A percentile compares a stretch with the other conserved stretches of the same genome.
phyloP scores from a whole-genome alignment of 2,113 vertebrate genomes.

The Pluvialis apricaria region DNA sequence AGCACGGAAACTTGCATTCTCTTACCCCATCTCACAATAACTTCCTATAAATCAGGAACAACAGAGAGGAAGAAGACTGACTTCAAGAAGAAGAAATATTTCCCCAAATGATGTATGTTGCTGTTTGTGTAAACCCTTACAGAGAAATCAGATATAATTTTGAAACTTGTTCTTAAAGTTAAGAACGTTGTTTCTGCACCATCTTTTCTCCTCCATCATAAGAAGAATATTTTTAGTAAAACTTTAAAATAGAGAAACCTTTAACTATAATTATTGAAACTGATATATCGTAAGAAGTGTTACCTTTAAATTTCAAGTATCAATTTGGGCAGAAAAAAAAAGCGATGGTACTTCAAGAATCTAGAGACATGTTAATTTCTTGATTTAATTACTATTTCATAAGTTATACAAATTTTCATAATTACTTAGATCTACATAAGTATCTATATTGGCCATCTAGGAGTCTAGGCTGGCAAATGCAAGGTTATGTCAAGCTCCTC shows the following conservation, averaged over 20 bases:
- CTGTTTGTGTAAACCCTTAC: rapidly evolving
- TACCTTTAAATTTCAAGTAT: not conserved
- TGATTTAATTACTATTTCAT: not conserved
- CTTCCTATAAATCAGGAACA: not conserved
- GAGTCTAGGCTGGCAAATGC: not conserved
- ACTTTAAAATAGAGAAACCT: not conserved
- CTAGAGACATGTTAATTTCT: not conserved
- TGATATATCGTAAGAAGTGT: not conserved
- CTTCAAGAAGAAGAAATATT: not conserved
- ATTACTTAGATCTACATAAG: not conserved
- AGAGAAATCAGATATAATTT: not conserved
- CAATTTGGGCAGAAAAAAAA: not conserved
- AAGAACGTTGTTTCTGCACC: not conserved
- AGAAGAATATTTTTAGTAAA: not conserved
- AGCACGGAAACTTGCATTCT: not conserved
- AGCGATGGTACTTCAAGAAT: not conserved
- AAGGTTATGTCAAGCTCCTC: not conserved
- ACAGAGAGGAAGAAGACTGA: not conserved
- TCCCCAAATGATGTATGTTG: not conserved
- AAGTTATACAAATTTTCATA: not conserved
- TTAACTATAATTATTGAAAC: not conserved
- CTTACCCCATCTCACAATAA: not conserved
- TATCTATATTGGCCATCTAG: not conserved
- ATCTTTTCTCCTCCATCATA: not conserved
- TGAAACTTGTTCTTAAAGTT: not conserved